Evolutionary conservation across 1,140 invertebrate genomes (phyloP), one percentile per base, ranked within the genome.

Genomic region (Anoplolepis gracilipes): DNA sequence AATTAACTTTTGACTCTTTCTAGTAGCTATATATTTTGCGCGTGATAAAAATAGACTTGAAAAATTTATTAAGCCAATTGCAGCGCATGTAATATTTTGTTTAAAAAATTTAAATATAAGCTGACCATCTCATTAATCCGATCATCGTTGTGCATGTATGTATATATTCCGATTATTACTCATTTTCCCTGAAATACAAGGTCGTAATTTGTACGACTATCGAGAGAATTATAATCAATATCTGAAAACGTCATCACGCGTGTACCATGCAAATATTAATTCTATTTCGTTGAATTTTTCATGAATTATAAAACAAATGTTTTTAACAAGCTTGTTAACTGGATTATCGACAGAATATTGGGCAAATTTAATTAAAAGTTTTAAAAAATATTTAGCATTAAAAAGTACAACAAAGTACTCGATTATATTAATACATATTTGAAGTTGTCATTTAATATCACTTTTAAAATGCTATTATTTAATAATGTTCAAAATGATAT

Each of bases 211-310:
- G 78, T 49, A 82, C 25, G 78, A 82, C 67, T 82, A 82, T 82
- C 28, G 67, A 61, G 78, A 82, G 78, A 82, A 82, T 79, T 79
- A 79, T 64, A 79, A 79, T 82, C 53, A 73, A 82, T 82, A 81
- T 33, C 25, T 55, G 53, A 11, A 73, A 82, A 82, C 67, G 53
- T 82, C 78, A 82, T 61, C 67, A 46, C 25, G 65, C 25, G 22
- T 39, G 33, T 39, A 57, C 36, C 64, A 67, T 30, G 28, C 53
- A 25, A 73, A 82, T 82, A 82, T 82, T 79, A 82, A 82, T 82
- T 82, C 36, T 73, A 69, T 82, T 82, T 73, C 33, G 67, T 82
- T 25, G 6, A 82, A 42, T 82, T 72, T 72, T 73, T 82, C 78
- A 28, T 36, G 78, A 72, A 73, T 82, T 82, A 59, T 61, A 30